Evolutionary conservation across 2,888 invertebrate genomes (phyloP).

Genomic region (Ormyrus rosae): DNA sequence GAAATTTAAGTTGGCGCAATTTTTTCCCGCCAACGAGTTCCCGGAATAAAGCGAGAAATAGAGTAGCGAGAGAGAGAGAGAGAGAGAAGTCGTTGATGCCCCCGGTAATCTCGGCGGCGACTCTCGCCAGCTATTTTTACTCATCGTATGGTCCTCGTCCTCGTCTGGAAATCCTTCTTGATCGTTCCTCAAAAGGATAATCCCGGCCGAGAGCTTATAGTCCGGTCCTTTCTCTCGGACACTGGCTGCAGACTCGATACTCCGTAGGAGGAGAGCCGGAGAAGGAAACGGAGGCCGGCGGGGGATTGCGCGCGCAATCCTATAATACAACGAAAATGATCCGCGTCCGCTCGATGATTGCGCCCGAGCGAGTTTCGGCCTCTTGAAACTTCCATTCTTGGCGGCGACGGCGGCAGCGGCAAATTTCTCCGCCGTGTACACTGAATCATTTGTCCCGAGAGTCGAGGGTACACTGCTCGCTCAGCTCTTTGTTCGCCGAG

Average conservation of each 20-base stretch:
- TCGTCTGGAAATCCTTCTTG: conserved; percentile 36
- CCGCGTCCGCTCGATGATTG: conserved; percentile 18
- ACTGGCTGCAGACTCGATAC: neutral
- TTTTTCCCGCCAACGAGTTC: neutral
- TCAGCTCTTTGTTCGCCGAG: no score
- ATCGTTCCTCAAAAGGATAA: conserved; percentile 50
- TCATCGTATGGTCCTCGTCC: conserved; percentile 11
- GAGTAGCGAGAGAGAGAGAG: neutral
- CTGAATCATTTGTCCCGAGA: no score
- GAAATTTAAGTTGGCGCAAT: conserved; percentile 35
- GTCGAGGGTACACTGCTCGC: no score
- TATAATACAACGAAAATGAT: conserved; percentile 36
- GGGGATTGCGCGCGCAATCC: conserved; percentile 12
- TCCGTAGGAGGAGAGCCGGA: neutral
- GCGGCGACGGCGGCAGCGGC: no score
- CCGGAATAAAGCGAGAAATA: neutral
- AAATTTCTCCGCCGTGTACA: no score
- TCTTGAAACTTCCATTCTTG: neutral
- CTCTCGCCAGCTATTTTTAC: conserved; percentile 29
- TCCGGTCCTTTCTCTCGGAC: neutral
- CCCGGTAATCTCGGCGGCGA: conserved; percentile 24
- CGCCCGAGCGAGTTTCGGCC: neutral
- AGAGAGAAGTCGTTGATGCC: neutral
- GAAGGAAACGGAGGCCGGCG: neutral
- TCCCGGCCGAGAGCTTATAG: conserved; percentile 35